Percentiles rank a stretch among this genome's conserved stretches.
Evolutionary conservation across 2,888 invertebrate species (phyloP).

Genomic region (Petrolisthes manimaculis): DNA sequence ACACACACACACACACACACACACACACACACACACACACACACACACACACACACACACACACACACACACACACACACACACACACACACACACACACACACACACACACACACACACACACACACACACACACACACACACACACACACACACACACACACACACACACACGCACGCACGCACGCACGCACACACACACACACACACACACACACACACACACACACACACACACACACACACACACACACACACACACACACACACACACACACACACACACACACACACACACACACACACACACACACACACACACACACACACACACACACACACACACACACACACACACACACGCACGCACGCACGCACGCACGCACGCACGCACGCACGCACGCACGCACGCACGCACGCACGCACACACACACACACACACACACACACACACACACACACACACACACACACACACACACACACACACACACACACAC

Average conservation of each 20-base stretch:
- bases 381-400: neutral
- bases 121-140: neutral
- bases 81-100: neutral
- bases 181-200: neutral
- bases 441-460: neutral
- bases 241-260: slow-evolving; percentile 5
- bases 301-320: slow-evolving; percentile 6
- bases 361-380: neutral
- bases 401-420: neutral
- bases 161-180: neutral
- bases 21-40: slow-evolving; percentile 5
- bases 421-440: neutral
- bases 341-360: neutral
- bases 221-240: slow-evolving; percentile 5
- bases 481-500: slow-evolving; percentile 4
- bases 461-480: neutral
- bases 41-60: slow-evolving; percentile 7
- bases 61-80: neutral
- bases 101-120: slow-evolving; percentile 3
- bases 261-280: no score
- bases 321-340: neutral
- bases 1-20: neutral
- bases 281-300: no score
- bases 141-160: slow-evolving; percentile 6
- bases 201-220: slow-evolving; percentile 9